Evolutionary conservation across 2,888 invertebrate genomes (phyloP), one percentile per base, ranked within the genome.

Genomic region (Pecten maximus): DNA sequence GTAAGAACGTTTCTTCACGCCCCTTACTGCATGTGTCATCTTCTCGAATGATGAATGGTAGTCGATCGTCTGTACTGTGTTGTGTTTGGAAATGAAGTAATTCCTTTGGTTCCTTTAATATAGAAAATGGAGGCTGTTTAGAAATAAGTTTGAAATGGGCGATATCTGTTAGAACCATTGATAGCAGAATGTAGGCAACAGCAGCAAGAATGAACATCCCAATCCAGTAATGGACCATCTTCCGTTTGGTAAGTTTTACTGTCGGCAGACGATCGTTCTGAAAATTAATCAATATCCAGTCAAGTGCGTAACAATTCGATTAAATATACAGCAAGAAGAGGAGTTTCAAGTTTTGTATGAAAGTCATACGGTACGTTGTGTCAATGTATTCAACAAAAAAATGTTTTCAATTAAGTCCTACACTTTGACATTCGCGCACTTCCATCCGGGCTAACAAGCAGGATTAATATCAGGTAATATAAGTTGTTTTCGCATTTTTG

Each of bases 1-100:
- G 39, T 40, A 91, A 48, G 54, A 74, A 91, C 4, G 90, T 87
- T n/a, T n/a, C 50, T 60, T 6, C 10, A 3, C 23, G 8, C 23
- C 50, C 35, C 16, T 87, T 44, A 15, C 40, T 15, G 35, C 89
- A 89, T 19, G 23, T 88, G 10, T 40, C 40, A 28, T 88, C 40
- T 88, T 89, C 89, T 6, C 6, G 16, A 40, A 89, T 87, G 4
- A 89, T 12, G 40, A 40, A 89, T 40, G 10, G 40, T 54, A 54
- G 28, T 74, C 35, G 28, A 35, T 0, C 1, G 15, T 12, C 28
- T 74, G 2, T 23, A 15, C 12, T 10, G 0, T 4, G 2, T 74
- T 74, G 28, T n/a, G 60, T n/a, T 23, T 60, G 16, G n/a, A 1
- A 8, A 60, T n/a, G n/a, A 60, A 28, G 35, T 35, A 74, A 74